Conservation (phyloP, 1,140 invertebrate species). For the Drosophila sp. region DNA sequence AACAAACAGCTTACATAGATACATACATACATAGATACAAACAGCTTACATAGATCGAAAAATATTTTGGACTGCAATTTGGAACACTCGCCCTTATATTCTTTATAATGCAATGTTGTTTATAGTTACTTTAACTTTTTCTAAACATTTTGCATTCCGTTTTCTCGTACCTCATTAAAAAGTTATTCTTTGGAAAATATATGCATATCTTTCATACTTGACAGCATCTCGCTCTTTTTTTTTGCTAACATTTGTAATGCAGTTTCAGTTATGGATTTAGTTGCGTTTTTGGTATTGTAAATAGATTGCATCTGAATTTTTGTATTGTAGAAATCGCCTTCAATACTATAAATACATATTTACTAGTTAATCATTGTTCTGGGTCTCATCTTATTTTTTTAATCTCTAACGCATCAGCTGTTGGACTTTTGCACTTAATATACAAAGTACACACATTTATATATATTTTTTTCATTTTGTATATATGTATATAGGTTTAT, state of each 20-base stretch:
- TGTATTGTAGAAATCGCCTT: conserved; percentile 55
- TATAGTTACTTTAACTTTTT: neutral
- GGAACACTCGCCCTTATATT: conserved; percentile 28
- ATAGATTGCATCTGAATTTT: conserved; percentile 71
- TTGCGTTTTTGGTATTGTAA: conserved; percentile 50
- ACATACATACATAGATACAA: too few relatives aligned
- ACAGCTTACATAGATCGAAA: conserved; percentile 76
- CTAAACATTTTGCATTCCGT: conserved; percentile 1
- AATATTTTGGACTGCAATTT: conserved; percentile 62
- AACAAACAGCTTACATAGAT: conserved; percentile 76
- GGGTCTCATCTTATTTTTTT: conserved; percentile 19
- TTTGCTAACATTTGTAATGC: conserved; percentile 10
- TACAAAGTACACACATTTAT: conserved; percentile 29
- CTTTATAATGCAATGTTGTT: neutral
- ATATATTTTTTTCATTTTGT: conserved; percentile 16
- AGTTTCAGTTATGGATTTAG: conserved; percentile 17
- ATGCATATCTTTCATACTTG: conserved; percentile 1
- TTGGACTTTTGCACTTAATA: conserved; percentile 71
- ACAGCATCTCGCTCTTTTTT: neutral
- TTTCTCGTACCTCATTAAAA: conserved; percentile 3
- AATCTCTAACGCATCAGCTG: conserved; percentile 48
- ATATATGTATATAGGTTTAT: conserved; percentile 23
- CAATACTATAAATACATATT: conserved; percentile 70
- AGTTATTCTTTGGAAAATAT: conserved; percentile 32
- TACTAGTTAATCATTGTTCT: conserved; percentile 24